Conservation (phyloP, 2,113 vertebrate genomes). For the Equus quagga region DNA sequence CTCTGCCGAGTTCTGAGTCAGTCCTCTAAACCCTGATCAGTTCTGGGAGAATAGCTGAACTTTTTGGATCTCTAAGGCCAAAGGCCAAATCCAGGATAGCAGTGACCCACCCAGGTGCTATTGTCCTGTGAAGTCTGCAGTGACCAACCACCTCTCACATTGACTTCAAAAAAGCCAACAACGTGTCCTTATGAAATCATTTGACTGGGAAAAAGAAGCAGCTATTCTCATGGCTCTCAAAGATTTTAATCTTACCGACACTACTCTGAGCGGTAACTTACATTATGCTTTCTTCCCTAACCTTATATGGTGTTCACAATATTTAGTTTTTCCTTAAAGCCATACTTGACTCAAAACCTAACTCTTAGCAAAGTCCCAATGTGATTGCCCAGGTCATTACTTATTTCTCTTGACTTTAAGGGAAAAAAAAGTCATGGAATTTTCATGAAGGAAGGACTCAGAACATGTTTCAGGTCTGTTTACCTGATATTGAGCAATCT, state of each 20-base stretch:
- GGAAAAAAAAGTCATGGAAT: background rate
- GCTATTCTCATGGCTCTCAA: background rate
- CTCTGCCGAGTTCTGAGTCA: background rate
- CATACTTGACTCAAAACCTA: conserved; percentile 19
- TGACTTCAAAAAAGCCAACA: background rate
- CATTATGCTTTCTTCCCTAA: background rate
- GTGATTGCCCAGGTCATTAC: background rate
- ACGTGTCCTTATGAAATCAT: background rate
- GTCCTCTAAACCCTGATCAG: background rate
- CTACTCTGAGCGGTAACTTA: background rate
- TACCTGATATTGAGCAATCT: background rate
- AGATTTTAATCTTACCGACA: background rate
- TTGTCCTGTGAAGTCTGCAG: background rate
- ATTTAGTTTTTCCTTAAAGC: conserved; percentile 38
- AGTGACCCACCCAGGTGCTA: background rate
- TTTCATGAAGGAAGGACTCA: background rate
- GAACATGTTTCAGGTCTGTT: background rate
- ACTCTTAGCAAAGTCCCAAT: background rate
- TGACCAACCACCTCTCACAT: background rate
- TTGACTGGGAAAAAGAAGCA: background rate
- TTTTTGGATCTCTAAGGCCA: background rate
- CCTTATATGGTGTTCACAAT: background rate
- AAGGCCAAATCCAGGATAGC: background rate
- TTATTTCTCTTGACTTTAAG: background rate
- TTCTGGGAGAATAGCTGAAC: background rate